These are phyloP conservation scores for Brachionus paranguensis DNA, from an alignment of 1,140 invertebrate species.

Conservation along the genomic window DNA sequence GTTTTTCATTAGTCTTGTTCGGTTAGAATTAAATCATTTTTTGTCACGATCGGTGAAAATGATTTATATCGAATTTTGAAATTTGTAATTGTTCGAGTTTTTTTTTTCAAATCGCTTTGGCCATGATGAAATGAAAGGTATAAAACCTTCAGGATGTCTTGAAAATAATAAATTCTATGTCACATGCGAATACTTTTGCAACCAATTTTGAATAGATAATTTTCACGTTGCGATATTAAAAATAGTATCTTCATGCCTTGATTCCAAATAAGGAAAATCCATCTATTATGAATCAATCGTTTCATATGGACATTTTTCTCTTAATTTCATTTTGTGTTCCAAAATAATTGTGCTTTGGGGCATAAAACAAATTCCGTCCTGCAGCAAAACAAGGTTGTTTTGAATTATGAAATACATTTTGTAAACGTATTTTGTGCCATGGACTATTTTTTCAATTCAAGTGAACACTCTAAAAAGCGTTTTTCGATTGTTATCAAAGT, in stretches of 20 bases:
- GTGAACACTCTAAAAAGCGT: not conserved
- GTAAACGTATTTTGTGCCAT: not conserved
- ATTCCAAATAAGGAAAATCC: too few relatives aligned
- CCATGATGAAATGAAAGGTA: not conserved
- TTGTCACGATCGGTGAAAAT: not conserved
- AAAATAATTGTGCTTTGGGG: too few relatives aligned
- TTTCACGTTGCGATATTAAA: too few relatives aligned
- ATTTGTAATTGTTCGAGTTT: not conserved
- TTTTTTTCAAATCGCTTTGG: not conserved
- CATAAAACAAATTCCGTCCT: not conserved
- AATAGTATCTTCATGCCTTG: too few relatives aligned
- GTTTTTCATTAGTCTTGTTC: not conserved
- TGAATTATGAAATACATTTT: not conserved
- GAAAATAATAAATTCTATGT: not conserved
- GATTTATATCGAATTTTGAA: not conserved
- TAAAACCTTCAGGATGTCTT: not conserved
- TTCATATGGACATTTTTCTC: too few relatives aligned
- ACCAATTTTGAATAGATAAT: not conserved
- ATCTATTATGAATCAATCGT: too few relatives aligned
- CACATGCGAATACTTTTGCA: not conserved
- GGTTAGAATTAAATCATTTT: not conserved
- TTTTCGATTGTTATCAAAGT: constrained; percentile 1
- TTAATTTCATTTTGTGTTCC: too few relatives aligned
- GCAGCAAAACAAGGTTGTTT: not conserved
- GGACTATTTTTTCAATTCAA: not conserved